Percentiles rank a stretch among this genome's conserved stretches.
Evolutionary conservation across 1,140 invertebrate genomes (phyloP).

Genomic region (Pygmarrhopalites habei): DNA sequence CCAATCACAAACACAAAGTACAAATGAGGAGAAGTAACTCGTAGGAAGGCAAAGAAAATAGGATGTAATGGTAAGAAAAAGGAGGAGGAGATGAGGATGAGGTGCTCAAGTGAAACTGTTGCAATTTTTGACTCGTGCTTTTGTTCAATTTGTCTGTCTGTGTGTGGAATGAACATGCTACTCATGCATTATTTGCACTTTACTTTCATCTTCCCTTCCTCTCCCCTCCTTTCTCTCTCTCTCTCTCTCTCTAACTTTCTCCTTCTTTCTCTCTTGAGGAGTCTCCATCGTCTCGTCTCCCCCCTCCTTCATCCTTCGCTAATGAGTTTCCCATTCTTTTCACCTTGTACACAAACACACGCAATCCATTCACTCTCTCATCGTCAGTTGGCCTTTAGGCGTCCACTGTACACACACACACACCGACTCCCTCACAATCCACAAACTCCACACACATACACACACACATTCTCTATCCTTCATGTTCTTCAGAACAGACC

Average conservation of each 20-base stretch:
- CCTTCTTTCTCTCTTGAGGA: neutral
- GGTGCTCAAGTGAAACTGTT: too few relatives aligned
- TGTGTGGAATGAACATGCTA: slow-evolving; percentile 13
- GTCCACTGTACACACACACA: too few relatives aligned
- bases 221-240: neutral
- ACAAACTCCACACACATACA: too few relatives aligned
- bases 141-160: neutral
- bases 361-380: slow-evolving; percentile 35
- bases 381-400: too few relatives aligned
- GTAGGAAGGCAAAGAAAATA: neutral
- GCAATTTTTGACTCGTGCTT: too few relatives aligned
- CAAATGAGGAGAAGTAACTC: too few relatives aligned
- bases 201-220: neutral
- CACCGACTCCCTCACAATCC: too few relatives aligned
- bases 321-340: slow-evolving; percentile 19
- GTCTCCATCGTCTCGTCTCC: neutral
- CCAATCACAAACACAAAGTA: too few relatives aligned
- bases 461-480: too few relatives aligned
- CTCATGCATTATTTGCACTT: slow-evolving; percentile 10
- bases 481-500: too few relatives aligned
- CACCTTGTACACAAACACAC: neutral
- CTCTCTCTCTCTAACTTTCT: neutral
- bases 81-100: too few relatives aligned
- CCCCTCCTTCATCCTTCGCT: neutral
- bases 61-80: too few relatives aligned